Conservation (phyloP, 2,113 vertebrate species). For the Calyptommatus sinebrachiatus region DNA sequence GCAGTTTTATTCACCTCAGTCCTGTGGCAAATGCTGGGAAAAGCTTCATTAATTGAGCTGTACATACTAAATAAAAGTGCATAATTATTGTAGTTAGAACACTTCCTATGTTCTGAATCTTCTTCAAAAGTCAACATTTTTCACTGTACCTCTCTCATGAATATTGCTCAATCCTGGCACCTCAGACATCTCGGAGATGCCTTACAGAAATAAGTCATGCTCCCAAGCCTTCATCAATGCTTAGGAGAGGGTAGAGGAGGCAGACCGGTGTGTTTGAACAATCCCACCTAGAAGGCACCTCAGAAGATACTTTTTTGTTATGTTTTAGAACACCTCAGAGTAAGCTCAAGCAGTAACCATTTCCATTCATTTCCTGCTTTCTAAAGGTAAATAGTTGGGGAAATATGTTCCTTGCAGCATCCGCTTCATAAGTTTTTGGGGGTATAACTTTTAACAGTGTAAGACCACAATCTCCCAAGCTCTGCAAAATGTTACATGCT, state of each 20-base stretch:
- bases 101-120: not conserved
- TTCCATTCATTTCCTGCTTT: not conserved
- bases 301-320: too few species aligned
- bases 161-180: too few species aligned
- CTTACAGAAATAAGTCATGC: too few species aligned
- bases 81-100: not conserved
- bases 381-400: too few species aligned
- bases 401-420: not conserved
- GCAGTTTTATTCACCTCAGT: not conserved
- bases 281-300: too few species aligned
- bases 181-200: too few species aligned
- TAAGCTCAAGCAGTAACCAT: not conserved
- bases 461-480: not conserved
- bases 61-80: not conserved
- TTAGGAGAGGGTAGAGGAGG: too few species aligned
- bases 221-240: too few species aligned
- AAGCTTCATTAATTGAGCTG: not conserved
- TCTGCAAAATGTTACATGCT: not conserved
- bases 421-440: not conserved
- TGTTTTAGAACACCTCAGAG: too few species aligned
- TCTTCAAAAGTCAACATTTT: not conserved
- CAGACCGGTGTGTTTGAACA: too few species aligned
- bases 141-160: not conserved
- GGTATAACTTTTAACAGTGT: not conserved
- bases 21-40: not conserved